A percentile compares a stretch with the other conserved stretches of the same genome.
Evolutionary conservation across 2,888 invertebrate genomes (phyloP).

Genomic region (Diarsia dahlii): DNA sequence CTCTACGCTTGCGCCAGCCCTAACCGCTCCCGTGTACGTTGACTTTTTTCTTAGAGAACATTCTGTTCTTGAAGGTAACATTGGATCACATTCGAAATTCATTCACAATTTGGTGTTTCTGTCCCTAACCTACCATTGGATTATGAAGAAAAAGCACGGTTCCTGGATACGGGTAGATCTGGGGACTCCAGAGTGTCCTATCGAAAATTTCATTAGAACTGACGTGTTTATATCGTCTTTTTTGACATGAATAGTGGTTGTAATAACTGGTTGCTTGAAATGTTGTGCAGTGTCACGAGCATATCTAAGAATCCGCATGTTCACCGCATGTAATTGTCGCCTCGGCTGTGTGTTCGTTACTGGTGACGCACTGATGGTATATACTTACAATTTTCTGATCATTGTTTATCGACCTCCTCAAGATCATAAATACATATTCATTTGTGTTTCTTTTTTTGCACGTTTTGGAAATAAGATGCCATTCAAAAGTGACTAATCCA

Average conservation of each 20-base stretch:
- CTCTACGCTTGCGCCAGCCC: conserved; percentile 70
- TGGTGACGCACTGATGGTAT: conserved; percentile 51
- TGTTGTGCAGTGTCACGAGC: conserved; percentile 64
- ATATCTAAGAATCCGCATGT: conserved; percentile 70
- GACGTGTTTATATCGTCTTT: neutral
- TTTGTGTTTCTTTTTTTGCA: conserved; percentile 24
- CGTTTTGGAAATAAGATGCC: conserved; percentile 1
- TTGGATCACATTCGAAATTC: conserved; percentile 54
- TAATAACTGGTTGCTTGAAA: conserved; percentile 42
- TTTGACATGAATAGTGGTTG: conserved; percentile 7
- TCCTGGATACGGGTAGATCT: conserved; percentile 49
- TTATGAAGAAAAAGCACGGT: conserved; percentile 27
- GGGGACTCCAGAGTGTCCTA: conserved; percentile 67
- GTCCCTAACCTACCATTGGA: conserved; percentile 41
- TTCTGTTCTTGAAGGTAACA: conserved; percentile 53
- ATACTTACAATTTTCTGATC: conserved; percentile 50
- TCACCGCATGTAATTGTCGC: conserved; percentile 75
- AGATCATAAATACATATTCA: conserved; percentile 44
- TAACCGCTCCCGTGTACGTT: conserved; percentile 76
- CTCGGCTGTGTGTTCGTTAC: conserved; percentile 57
- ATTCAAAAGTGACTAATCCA: conserved; percentile 37
- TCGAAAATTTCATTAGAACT: conserved; percentile 27
- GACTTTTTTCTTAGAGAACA: conserved; percentile 56
- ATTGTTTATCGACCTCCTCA: conserved; percentile 45
- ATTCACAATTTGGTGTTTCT: conserved; percentile 33